These are phyloP conservation scores for Mesorhabditis spiculigera DNA, from an alignment of 2,888 invertebrate species.

Conservation along the genomic window DNA sequence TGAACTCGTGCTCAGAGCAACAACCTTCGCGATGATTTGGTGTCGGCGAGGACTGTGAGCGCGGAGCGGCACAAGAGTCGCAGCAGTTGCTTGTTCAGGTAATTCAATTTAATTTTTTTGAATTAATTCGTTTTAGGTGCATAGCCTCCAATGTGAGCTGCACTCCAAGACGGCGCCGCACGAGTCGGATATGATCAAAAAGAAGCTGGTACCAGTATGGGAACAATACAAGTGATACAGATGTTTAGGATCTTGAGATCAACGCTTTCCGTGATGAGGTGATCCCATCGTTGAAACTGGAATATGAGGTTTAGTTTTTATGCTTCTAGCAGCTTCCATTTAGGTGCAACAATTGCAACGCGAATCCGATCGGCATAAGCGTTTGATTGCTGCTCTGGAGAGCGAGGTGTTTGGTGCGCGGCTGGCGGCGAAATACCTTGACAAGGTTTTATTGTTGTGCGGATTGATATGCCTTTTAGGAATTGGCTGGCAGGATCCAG, in stretches of 20 bases:
- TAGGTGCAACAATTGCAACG: slow-evolving; percentile 69
- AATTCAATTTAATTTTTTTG: neutral
- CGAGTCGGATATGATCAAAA: slow-evolving; percentile 64
- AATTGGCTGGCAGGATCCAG: slow-evolving; percentile 67
- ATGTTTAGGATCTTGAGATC: slow-evolving; percentile 62
- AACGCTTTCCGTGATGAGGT: slow-evolving; percentile 52
- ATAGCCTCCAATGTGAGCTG: slow-evolving; percentile 57
- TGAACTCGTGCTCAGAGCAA: slow-evolving; percentile 64
- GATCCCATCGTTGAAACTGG: slow-evolving; percentile 40
- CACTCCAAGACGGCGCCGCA: slow-evolving; percentile 59
- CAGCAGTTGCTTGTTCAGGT: slow-evolving; percentile 68
- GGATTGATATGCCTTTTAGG: slow-evolving; percentile 20
- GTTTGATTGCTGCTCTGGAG: slow-evolving; percentile 71
- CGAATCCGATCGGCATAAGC: slow-evolving; percentile 63
- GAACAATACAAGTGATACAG: neutral
- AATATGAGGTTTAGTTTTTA: neutral
- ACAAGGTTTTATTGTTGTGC: slow-evolving; percentile 71
- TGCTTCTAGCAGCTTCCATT: neutral
- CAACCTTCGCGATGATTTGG: slow-evolving; percentile 72
- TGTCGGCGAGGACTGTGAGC: slow-evolving; percentile 70
- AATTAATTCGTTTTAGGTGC: slow-evolving; percentile 32
- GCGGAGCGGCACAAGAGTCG: slow-evolving; percentile 68
- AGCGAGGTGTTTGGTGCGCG: slow-evolving; percentile 80
- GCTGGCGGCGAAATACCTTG: slow-evolving; percentile 79
- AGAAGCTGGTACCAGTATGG: slow-evolving; percentile 60